Percentiles rank a stretch among this genome's conserved stretches.
phyloP scores from a whole-genome alignment of 2,113 vertebrate species.

The Nothocercus julius region DNA sequence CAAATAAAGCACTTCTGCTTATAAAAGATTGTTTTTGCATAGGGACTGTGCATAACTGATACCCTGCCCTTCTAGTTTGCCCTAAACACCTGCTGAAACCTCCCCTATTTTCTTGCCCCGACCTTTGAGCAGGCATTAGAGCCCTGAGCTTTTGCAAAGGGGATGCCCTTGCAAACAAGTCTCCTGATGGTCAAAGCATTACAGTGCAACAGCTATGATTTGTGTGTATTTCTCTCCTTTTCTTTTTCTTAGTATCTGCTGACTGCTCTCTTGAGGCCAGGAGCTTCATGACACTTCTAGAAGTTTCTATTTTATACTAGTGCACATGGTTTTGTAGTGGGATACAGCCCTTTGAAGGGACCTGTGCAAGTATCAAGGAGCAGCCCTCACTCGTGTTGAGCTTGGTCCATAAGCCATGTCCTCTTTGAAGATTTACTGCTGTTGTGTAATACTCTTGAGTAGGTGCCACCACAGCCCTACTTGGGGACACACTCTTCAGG shows the following conservation, averaged over 20 bases:
- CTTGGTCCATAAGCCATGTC: not conserved
- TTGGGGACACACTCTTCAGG: accelerated
- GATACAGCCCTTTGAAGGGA: not conserved
- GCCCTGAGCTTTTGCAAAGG: not conserved
- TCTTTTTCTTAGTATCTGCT: not conserved
- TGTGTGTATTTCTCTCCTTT: not conserved
- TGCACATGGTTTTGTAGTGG: not conserved
- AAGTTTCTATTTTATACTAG: too few relatives aligned
- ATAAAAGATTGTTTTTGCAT: not conserved
- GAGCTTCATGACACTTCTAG: too few relatives aligned
- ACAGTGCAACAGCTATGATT: not conserved
- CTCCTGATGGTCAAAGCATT: not conserved
- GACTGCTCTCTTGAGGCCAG: too few relatives aligned
- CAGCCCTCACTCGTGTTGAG: not conserved
- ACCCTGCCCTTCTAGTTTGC: not conserved
- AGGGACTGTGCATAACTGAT: not conserved
- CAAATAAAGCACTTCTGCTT: not conserved
- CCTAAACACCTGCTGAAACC: not conserved
- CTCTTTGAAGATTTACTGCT: not conserved
- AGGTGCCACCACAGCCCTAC: not conserved
- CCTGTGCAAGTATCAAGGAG: not conserved
- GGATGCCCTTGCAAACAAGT: not conserved
- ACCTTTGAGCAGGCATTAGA: accelerated
- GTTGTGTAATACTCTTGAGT: not conserved
- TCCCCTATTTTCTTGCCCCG: not conserved